Evolutionary conservation across 2,888 invertebrate species (phyloP).

Genomic region (Drosophila austrosaltans): DNA sequence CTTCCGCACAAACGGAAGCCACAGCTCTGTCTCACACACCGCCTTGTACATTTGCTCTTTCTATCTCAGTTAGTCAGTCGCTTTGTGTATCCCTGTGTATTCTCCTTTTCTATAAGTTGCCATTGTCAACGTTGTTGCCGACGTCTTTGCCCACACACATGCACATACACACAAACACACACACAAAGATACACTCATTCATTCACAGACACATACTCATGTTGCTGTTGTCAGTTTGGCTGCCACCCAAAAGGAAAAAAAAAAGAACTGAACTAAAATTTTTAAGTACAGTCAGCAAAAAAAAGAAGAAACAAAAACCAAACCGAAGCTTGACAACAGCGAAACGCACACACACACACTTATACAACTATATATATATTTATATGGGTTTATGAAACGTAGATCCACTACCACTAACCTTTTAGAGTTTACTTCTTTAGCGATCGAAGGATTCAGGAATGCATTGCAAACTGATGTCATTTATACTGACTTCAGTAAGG

Average conservation of each 20-base stretch:
- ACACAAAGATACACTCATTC: conserved; percentile 7
- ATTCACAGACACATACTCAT: conserved; percentile 21
- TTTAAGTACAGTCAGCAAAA: conserved; percentile 76
- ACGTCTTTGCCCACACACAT: conserved; percentile 63
- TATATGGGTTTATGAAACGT: too few relatives aligned
- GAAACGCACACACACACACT: background rate
- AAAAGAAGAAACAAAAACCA: conserved; percentile 32
- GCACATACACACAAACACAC: conserved; percentile 18
- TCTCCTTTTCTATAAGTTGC: conserved; percentile 42
- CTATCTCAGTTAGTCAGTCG: conserved; percentile 11
- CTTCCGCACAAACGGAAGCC: conserved; percentile 76
- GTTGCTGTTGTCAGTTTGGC: conserved; percentile 52
- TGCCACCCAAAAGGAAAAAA: conserved; percentile 48
- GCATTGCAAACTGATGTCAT: too few relatives aligned
- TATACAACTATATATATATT: too few relatives aligned
- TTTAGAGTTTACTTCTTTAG: too few relatives aligned
- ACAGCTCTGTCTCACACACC: conserved; percentile 45
- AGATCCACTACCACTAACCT: too few relatives aligned
- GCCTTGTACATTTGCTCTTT: conserved; percentile 6
- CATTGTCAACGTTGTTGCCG: conserved; percentile 64
- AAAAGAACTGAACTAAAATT: conserved; percentile 55
- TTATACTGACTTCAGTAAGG: too few relatives aligned
- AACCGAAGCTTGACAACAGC: conserved; percentile 30
- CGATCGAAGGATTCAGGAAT: too few relatives aligned
- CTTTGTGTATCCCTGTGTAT: conserved; percentile 35